Percentiles rank a stretch among this genome's conserved stretches.
Conservation (phyloP, 2,888 invertebrate genomes). For the Scaptomyza flava region DNA sequence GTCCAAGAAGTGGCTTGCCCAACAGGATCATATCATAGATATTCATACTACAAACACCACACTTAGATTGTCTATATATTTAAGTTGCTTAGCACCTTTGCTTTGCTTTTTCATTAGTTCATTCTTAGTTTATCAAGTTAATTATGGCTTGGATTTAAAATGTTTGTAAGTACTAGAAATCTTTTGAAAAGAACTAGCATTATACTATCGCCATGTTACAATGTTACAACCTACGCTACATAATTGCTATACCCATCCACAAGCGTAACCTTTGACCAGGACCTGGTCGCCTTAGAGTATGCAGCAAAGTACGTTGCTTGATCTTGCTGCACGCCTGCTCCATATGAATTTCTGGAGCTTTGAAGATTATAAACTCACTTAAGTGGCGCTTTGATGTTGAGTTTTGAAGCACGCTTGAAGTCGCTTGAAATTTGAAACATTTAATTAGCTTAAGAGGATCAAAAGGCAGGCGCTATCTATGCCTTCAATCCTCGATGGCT, state of each 20-base stretch:
- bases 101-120: no score
- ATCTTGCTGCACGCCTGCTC: conserved; percentile 77
- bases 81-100: no score
- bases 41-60: no score
- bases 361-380: conserved; percentile 82
- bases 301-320: conserved; percentile 21
- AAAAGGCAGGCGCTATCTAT: conserved; percentile 52
- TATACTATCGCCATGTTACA: no score
- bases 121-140: no score
- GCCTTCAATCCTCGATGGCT: conserved; percentile 15
- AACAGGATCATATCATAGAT: no score
- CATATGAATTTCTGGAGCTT: conserved; percentile 83
- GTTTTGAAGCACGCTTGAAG: conserved; percentile 60
- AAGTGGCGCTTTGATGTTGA: conserved; percentile 80
- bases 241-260: background rate
- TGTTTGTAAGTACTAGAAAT: no score
- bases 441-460: conserved; percentile 76
- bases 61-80: no score
- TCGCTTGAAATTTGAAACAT: conserved; percentile 25
- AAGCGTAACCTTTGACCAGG: conserved; percentile 31
- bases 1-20: no score
- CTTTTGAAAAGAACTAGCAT: no score
- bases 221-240: background rate
- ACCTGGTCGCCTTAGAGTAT: conserved; percentile 33
- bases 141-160: no score